Percentiles rank a stretch among this genome's conserved stretches.
phyloP scores from a whole-genome alignment of 2,797 vertebrate genomes.

The Oryzias dopingdopingensis region DNA sequence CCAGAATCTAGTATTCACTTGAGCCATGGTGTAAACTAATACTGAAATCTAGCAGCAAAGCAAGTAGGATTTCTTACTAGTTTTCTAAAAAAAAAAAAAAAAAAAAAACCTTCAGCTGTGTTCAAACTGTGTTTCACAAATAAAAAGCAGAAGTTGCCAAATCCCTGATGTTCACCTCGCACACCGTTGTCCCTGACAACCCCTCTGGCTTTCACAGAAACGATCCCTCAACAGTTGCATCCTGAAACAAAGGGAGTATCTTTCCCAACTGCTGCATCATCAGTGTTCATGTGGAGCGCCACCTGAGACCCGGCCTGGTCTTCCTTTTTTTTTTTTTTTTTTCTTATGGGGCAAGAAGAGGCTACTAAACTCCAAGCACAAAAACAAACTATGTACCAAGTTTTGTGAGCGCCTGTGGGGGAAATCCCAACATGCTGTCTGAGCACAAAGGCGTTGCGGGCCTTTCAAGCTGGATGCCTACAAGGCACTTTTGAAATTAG shows the following conservation, averaged over 20 bases:
- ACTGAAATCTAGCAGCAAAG: too few species aligned
- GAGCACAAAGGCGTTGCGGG: constrained; percentile 57
- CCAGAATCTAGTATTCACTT: too few species aligned
- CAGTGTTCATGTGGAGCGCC: constrained; percentile 30
- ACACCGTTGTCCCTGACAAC: constrained; percentile 5
- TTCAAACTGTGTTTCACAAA: background rate
- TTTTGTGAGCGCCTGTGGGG: constrained; percentile 50
- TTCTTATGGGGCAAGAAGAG: constrained; percentile 15
- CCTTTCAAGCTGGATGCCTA: constrained; percentile 51
- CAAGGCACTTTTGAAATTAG: constrained; percentile 54
- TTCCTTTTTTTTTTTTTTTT: constrained; percentile 2
- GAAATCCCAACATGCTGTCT: constrained; percentile 47
- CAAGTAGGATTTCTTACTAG: background rate
- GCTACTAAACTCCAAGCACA: constrained; percentile 41
- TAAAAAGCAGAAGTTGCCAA: constrained; percentile 10
- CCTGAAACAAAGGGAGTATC: constrained; percentile 28
- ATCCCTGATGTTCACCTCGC: constrained; percentile 7
- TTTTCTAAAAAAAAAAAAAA: background rate
- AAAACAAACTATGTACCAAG: constrained; percentile 49
- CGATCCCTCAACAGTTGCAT: constrained; percentile 29
- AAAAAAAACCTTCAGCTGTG: background rate
- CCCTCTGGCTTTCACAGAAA: constrained; percentile 29
- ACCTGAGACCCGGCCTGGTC: constrained; percentile 45
- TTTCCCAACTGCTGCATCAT: constrained; percentile 26
- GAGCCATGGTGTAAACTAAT: too few species aligned